Evolutionary conservation across 2,113 vertebrate species (phyloP).

Genomic region (Camarhynchus parvulus): DNA sequence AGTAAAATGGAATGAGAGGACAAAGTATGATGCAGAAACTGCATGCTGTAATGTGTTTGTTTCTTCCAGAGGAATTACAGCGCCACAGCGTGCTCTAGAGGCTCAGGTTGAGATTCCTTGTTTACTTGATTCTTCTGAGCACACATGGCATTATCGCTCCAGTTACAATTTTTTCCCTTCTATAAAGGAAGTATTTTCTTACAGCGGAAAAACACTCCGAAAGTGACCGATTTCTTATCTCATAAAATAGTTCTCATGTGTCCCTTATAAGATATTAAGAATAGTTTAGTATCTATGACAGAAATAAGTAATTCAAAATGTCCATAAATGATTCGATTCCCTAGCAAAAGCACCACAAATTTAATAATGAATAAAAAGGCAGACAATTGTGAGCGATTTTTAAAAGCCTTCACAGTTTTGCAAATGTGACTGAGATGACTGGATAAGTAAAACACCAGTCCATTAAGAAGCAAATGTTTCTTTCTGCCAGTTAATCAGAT

Average conservation of each 20-base stretch:
- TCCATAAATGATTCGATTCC: background rate
- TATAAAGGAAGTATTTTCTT: background rate
- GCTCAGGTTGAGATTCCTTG: background rate
- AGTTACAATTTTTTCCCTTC: background rate
- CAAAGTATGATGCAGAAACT: background rate
- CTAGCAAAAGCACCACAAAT: background rate
- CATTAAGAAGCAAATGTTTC: background rate
- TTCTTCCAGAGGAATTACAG: background rate
- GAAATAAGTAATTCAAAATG: background rate
- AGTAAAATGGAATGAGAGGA: background rate
- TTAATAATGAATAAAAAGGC: background rate
- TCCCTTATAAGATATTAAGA: background rate
- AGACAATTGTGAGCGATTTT: background rate
- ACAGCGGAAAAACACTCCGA: background rate
- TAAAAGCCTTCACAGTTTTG: background rate
- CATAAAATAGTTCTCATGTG: background rate
- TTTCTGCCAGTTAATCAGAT: background rate
- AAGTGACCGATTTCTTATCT: background rate
- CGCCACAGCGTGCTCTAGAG: rapidly evolving
- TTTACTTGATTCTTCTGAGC: background rate
- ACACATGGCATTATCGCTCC: background rate
- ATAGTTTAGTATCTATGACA: background rate
- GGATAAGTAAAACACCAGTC: background rate
- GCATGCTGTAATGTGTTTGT: background rate
- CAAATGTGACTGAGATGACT: background rate